phyloP scores from a whole-genome alignment of 2,888 invertebrate species.

The Allolobophora icterica region DNA sequence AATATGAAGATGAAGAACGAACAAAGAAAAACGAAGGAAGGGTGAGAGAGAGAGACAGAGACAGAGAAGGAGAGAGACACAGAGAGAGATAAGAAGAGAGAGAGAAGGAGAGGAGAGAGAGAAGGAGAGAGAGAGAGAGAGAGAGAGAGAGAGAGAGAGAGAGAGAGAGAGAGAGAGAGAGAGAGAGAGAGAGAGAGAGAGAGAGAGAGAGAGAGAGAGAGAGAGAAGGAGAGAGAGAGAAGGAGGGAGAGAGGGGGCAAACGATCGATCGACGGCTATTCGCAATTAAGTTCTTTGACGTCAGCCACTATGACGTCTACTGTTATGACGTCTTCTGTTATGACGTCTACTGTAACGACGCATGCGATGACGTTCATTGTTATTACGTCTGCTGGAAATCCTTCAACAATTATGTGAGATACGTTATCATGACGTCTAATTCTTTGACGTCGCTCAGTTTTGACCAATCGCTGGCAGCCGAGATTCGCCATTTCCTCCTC shows the following conservation, averaged over 20 bases:
- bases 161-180: too few species aligned
- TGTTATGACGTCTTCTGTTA: not conserved
- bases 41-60: too few species aligned
- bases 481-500: not conserved
- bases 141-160: too few species aligned
- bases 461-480: not conserved
- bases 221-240: too few species aligned
- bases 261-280: not conserved
- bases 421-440: not conserved
- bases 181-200: too few species aligned
- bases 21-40: too few species aligned
- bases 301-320: not conserved
- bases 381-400: not conserved
- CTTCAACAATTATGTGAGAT: not conserved
- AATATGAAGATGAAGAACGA: too few species aligned
- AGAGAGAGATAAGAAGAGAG: too few species aligned
- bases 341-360: slow-evolving; percentile 5
- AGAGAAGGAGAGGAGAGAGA: too few species aligned
- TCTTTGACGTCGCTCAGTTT: not conserved
- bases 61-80: too few species aligned
- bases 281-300: slow-evolving; percentile 10
- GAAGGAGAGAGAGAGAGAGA: too few species aligned
- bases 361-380: not conserved
- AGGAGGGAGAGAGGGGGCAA: not conserved
- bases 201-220: too few species aligned